These are phyloP conservation scores for Tachysurus fulvidraco DNA, from an alignment of 2,113 vertebrate genomes.

Conservation along the genomic window DNA sequence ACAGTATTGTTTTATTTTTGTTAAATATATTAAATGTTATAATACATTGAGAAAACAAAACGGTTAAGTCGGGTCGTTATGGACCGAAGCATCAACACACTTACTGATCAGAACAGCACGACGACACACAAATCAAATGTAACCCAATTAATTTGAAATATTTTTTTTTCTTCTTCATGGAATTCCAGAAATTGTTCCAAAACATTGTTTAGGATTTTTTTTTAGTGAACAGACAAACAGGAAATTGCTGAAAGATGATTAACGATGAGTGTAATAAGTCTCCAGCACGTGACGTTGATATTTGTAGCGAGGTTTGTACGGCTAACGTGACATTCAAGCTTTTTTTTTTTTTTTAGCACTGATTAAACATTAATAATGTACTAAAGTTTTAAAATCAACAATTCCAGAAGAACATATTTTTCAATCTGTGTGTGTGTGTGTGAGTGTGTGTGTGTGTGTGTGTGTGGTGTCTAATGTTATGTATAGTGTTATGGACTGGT, in stretches of 20 bases:
- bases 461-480: too few species aligned
- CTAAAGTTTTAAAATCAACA: not conserved
- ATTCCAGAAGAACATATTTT: not conserved
- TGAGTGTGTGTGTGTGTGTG: not conserved
- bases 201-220: constrained; percentile 16
- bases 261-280: not conserved
- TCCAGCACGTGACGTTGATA: not conserved
- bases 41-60: constrained; percentile 3
- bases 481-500: too few species aligned
- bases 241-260: not conserved
- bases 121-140: not conserved
- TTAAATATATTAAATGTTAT: not conserved
- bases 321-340: not conserved
- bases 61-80: too few species aligned
- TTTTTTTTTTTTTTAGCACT: not conserved
- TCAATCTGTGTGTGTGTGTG: not conserved
- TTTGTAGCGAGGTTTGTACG: not conserved
- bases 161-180: not conserved
- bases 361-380: too few species aligned
- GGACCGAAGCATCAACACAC: not conserved
- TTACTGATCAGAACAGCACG: not conserved
- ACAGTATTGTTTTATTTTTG: not conserved
- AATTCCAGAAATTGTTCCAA: not conserved
- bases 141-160: not conserved
- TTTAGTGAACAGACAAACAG: not conserved